Conservation (phyloP, 2,113 vertebrate genomes). For the Dasyprocta punctata region DNA sequence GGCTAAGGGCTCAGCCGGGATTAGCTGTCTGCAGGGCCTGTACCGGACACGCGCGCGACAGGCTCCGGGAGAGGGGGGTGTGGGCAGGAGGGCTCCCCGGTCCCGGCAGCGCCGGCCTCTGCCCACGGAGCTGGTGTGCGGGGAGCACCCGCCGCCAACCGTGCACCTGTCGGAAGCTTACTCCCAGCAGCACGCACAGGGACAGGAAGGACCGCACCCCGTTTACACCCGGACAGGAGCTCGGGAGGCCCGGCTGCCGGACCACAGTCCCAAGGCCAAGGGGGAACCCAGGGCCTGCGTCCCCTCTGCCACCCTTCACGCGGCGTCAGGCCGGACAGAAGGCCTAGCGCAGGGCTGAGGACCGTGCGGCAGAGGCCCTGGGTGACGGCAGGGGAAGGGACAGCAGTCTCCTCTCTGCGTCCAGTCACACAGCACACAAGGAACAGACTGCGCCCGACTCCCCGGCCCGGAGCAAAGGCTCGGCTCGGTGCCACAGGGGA, state of each 20-base stretch:
- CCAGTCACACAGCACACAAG: too few species aligned
- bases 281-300: neutral
- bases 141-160: neutral
- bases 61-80: neutral
- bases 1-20: conserved; percentile 33
- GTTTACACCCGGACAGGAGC: neutral
- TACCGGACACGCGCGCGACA: neutral
- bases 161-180: neutral
- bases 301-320: neutral
- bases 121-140: neutral
- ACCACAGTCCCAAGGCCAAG: neutral
- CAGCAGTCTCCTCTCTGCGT: neutral
- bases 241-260: neutral
- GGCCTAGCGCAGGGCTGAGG: neutral
- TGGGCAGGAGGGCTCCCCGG: neutral
- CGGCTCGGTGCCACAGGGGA: neutral
- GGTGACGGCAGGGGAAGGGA: neutral
- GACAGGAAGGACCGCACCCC: neutral
- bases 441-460: rapidly evolving
- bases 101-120: neutral
- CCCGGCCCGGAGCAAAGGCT: neutral
- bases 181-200: too few species aligned
- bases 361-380: neutral
- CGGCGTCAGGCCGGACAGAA: neutral
- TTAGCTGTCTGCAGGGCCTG: conserved; percentile 53